Percentiles rank a stretch among this genome's conserved stretches.
Evolutionary conservation across 2,888 invertebrate genomes (phyloP).

Genomic region (Camptogramma bilineatum): DNA sequence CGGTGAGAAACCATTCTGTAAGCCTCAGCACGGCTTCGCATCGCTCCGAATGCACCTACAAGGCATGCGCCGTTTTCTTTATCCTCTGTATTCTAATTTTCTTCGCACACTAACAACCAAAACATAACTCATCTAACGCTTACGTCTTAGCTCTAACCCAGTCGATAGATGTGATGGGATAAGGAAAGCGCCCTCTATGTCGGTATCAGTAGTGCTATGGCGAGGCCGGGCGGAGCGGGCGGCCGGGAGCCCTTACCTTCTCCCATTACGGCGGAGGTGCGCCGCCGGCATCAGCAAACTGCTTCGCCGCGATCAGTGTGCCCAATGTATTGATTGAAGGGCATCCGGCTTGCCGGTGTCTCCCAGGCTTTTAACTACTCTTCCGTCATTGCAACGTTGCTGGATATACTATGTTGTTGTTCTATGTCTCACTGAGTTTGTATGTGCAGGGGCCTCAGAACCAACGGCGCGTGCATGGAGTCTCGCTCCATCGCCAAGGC

Average conservation of each 20-base stretch:
- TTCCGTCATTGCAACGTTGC: slow-evolving; percentile 77
- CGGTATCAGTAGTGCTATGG: slow-evolving; percentile 71
- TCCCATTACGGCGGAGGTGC: slow-evolving; percentile 86
- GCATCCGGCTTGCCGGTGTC: slow-evolving; percentile 67
- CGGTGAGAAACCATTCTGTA: slow-evolving; percentile 83
- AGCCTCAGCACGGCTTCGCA: slow-evolving; percentile 82
- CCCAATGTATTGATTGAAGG: slow-evolving; percentile 68
- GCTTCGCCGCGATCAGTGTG: slow-evolving; percentile 80
- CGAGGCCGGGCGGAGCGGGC: slow-evolving; percentile 81
- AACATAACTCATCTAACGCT: slow-evolving; percentile 76
- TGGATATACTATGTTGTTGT: slow-evolving; percentile 50
- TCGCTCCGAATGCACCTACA: slow-evolving; percentile 78
- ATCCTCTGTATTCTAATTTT: slow-evolving; percentile 75
- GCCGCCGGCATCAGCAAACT: slow-evolving; percentile 73
- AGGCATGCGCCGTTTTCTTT: slow-evolving; percentile 67
- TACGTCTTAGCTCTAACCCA: slow-evolving; percentile 78
- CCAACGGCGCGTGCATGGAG: slow-evolving; percentile 88
- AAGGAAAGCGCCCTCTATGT: slow-evolving; percentile 90
- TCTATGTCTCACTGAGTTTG: slow-evolving; percentile 53
- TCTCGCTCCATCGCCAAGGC: slow-evolving; percentile 91
- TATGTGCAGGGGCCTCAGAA: slow-evolving; percentile 78
- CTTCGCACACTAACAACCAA: slow-evolving; percentile 70
- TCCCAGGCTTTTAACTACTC: slow-evolving; percentile 80
- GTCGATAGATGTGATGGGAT: slow-evolving; percentile 88
- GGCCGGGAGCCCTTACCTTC: slow-evolving; percentile 85